Percentiles rank a stretch among this genome's conserved stretches.
Evolutionary conservation across 2,888 invertebrate species (phyloP).

Genomic region (Deroplatys truncata): DNA sequence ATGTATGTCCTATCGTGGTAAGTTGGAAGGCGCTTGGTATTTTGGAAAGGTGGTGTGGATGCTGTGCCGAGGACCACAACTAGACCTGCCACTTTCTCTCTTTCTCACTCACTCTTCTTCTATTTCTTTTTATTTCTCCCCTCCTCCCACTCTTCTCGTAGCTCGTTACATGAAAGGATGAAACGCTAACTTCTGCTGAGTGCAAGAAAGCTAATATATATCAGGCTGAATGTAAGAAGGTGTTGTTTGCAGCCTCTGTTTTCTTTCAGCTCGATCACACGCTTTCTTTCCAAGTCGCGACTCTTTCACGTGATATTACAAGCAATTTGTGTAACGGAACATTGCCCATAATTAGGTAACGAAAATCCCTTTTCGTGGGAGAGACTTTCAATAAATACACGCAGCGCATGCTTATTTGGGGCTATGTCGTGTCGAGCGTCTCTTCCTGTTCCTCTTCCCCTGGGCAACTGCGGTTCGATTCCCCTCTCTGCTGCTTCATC

Average conservation of each 20-base stretch:
- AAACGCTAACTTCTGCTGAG: background rate
- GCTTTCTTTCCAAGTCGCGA: background rate
- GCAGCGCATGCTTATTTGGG: background rate
- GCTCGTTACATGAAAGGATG: background rate
- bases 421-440: background rate
- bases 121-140: no score
- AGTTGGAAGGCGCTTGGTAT: background rate
- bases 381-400: background rate
- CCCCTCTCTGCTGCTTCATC: background rate
- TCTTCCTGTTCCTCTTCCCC: background rate
- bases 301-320: background rate
- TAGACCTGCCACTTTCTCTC: background rate
- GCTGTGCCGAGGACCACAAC: background rate
- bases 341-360: background rate
- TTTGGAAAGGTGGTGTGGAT: background rate
- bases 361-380: background rate
- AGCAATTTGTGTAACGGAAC: background rate
- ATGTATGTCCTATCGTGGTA: no score
- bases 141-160: background rate
- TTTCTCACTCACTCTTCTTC: background rate
- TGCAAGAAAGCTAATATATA: background rate
- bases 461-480: background rate
- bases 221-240: background rate
- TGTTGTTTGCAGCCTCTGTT: background rate
- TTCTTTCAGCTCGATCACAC: background rate